A percentile compares a stretch with the other conserved stretches of the same genome.
Evolutionary conservation across 2,113 vertebrate species (phyloP).

Genomic region (Channa maculata): DNA sequence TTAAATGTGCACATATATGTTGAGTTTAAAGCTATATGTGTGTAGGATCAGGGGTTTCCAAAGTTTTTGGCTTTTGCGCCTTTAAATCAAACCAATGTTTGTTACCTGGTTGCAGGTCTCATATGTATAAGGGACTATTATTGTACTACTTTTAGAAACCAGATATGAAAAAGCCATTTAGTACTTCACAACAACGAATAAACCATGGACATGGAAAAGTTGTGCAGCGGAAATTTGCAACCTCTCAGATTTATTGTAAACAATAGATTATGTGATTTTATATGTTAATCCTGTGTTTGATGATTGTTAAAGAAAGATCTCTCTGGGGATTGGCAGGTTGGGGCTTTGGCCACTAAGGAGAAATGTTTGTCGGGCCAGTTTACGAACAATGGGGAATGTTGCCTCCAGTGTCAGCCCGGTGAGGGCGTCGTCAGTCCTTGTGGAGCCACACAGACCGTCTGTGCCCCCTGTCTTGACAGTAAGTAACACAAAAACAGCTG

Average conservation of each 20-base stretch:
- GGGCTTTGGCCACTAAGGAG: constrained; percentile 65
- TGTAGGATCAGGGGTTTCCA: neutral
- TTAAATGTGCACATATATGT: neutral
- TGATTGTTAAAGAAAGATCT: constrained; percentile 25
- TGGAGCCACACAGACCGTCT: constrained; percentile 88
- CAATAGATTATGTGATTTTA: neutral
- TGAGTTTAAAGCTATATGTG: neutral
- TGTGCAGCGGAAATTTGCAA: neutral
- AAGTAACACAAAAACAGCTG: constrained; percentile 75
- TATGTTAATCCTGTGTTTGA: neutral
- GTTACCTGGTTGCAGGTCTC: neutral
- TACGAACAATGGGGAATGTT: constrained; percentile 89
- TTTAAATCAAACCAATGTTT: constrained; percentile 4
- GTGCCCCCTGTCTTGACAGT: constrained; percentile 94
- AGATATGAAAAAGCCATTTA: neutral
- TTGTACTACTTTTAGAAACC: neutral
- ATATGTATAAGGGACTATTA: neutral
- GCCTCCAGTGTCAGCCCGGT: constrained; percentile 88
- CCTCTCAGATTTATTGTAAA: neutral
- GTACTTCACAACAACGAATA: constrained; percentile 13
- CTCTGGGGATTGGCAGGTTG: constrained; percentile 61
- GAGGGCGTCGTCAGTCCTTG: constrained; percentile 89
- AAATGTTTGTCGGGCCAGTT: constrained; percentile 81
- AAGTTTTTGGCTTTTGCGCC: neutral
- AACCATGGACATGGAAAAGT: neutral